Evolutionary conservation across 1,140 invertebrate species (phyloP).

Genomic region (Artemia franciscana): DNA sequence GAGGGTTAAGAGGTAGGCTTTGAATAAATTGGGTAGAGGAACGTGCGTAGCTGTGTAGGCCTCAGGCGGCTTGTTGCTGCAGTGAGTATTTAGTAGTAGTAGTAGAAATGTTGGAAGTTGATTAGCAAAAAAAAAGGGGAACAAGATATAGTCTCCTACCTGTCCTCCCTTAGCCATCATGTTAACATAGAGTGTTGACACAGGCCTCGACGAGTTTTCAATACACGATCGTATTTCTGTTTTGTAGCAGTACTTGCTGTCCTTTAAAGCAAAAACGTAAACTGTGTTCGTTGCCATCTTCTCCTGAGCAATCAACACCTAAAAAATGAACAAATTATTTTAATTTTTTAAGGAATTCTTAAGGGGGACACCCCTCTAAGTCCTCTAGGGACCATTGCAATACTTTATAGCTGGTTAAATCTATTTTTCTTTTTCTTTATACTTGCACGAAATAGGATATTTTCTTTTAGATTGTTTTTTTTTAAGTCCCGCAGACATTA

Average conservation of each 20-base stretch:
- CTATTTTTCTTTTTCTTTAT: background rate
- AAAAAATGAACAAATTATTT: conserved; percentile 9
- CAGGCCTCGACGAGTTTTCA: conserved; percentile 76
- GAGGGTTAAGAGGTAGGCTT: too few relatives aligned
- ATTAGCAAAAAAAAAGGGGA: background rate
- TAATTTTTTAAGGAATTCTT: background rate
- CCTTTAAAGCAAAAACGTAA: conserved; percentile 97
- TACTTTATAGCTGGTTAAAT: background rate
- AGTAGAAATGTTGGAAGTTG: too few relatives aligned
- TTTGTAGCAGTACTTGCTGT: conserved; percentile 92
- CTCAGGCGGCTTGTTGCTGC: too few relatives aligned
- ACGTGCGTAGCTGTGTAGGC: too few relatives aligned
- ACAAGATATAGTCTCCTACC: conserved; percentile 17
- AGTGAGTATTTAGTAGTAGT: too few relatives aligned
- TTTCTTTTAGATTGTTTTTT: too few relatives aligned
- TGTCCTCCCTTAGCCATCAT: conserved; percentile 90
- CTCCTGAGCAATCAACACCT: conserved; percentile 86
- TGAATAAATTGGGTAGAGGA: too few relatives aligned
- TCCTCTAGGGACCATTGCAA: background rate
- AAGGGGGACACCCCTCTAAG: too few relatives aligned
- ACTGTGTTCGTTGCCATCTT: conserved; percentile 99
- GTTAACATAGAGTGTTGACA: conserved; percentile 93
- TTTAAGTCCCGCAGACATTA: too few relatives aligned
- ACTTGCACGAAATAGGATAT: too few relatives aligned
- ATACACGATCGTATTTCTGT: conserved; percentile 87